phyloP scores from a whole-genome alignment of 2,113 vertebrate species.

The Erpornis zantholeuca region DNA sequence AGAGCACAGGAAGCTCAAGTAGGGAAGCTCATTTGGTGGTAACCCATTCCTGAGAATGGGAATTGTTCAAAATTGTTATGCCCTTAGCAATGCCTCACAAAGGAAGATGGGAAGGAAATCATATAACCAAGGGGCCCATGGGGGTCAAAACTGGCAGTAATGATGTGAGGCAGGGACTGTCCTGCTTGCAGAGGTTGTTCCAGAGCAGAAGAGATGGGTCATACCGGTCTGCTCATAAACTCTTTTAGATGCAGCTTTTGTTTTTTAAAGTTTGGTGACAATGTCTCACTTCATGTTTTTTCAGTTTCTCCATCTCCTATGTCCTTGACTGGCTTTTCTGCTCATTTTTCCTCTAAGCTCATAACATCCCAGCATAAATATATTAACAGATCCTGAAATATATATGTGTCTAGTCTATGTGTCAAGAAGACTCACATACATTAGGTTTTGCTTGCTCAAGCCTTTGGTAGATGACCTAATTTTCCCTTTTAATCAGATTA shows the following conservation, averaged over 20 bases:
- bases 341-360: not conserved
- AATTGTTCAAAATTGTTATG: not conserved
- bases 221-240: not conserved
- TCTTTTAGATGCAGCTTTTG: not conserved
- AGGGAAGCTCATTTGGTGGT: not conserved
- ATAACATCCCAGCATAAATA: conserved; percentile 27
- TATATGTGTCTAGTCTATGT: not conserved
- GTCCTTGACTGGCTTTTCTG: conserved; percentile 24
- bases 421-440: not conserved
- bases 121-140: not conserved
- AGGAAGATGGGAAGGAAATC: not conserved
- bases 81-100: fast-evolving
- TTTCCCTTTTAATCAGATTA: not conserved
- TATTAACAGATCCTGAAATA: conserved; percentile 52
- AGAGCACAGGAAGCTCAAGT: not conserved
- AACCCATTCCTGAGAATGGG: not conserved
- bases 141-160: not conserved
- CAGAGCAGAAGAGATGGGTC: not conserved
- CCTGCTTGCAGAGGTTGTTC: not conserved
- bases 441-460: conserved; percentile 27
- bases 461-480: not conserved
- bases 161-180: not conserved
- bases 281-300: not conserved
- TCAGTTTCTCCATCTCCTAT: not conserved
- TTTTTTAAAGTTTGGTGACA: not conserved